A percentile compares a stretch with the other conserved stretches of the same genome.
These are phyloP conservation scores for Himalopsyche japonica DNA, from an alignment of 2,888 invertebrate genomes.

Conservation along the genomic window DNA sequence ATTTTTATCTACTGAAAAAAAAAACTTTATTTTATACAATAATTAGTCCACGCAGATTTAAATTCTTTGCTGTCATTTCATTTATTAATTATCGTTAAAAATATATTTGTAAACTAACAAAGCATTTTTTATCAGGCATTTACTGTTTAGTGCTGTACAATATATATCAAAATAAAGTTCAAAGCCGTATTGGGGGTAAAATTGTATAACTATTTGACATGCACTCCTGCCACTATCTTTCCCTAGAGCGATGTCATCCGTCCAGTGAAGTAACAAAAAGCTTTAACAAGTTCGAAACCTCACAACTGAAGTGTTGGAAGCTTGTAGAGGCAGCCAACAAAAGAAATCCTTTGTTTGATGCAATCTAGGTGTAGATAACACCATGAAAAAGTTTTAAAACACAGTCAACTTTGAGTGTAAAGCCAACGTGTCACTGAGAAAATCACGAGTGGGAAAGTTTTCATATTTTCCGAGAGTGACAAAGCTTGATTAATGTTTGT, in stretches of 20 bases:
- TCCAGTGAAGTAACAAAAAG: background rate
- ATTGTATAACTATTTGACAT: background rate
- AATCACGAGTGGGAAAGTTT: background rate
- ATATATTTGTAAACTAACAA: too few relatives aligned
- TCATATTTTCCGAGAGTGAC: background rate
- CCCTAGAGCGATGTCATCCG: background rate
- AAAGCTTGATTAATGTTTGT: background rate
- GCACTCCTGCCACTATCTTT: background rate
- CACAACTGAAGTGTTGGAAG: constrained; percentile 5
- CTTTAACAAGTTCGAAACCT: constrained; percentile 3
- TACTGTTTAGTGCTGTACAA: background rate
- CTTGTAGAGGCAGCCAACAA: constrained; percentile 19
- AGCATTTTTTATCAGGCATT: background rate
- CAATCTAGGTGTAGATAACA: constrained; percentile 24
- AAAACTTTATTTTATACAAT: too few relatives aligned
- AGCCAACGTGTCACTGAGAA: constrained; percentile 5
- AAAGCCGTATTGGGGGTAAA: background rate
- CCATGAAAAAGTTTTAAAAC: constrained; percentile 25
- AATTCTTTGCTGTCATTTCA: too few relatives aligned
- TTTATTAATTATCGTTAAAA: too few relatives aligned
- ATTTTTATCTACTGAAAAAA: too few relatives aligned
- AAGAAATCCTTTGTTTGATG: constrained; percentile 18
- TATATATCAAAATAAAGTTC: background rate
- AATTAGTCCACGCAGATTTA: too few relatives aligned
- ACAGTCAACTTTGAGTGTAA: constrained; percentile 17